phyloP scores from a whole-genome alignment of 2,888 invertebrate genomes.

The Xylota segnis region DNA sequence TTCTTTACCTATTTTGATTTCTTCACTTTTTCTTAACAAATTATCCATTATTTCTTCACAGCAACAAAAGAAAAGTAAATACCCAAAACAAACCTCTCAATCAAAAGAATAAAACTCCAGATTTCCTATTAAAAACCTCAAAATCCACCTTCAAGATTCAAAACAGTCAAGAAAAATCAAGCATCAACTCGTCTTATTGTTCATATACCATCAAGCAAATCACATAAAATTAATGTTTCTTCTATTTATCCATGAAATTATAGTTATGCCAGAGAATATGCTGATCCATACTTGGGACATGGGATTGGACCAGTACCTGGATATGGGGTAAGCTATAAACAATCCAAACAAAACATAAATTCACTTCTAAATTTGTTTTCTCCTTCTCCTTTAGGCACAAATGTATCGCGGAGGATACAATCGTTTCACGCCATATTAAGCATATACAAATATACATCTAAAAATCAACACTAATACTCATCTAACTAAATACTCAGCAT shows the following conservation, averaged over 20 bases:
- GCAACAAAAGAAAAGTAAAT: conserved; percentile 55
- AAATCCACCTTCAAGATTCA: conserved; percentile 53
- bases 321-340: conserved; percentile 92
- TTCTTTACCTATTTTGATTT: not conserved
- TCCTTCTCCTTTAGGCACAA: conserved; percentile 90
- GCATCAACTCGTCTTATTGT: conserved; percentile 14
- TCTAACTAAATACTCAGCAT: conserved; percentile 78
- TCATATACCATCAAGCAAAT: not conserved
- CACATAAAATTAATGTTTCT: conserved; percentile 8
- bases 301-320: conserved; percentile 98
- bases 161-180: conserved; percentile 65
- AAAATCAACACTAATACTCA: conserved; percentile 77
- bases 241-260: conserved; percentile 31
- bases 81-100: conserved; percentile 16
- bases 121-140: conserved; percentile 26
- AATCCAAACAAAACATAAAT: conserved; percentile 9
- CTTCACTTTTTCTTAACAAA: not conserved
- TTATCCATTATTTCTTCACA: conserved; percentile 49
- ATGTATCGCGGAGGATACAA: conserved; percentile 97
- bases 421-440: conserved; percentile 96
- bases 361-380: conserved; percentile 65
- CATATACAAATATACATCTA: conserved; percentile 65
- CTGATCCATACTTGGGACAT: conserved; percentile 97
- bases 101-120: conserved; percentile 47
- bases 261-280: conserved; percentile 95